A percentile compares a stretch with the other conserved stretches of the same genome.
These are phyloP conservation scores for Coregonus ussuriensis DNA, from an alignment of 2,797 vertebrate species.

Conservation along the genomic window DNA sequence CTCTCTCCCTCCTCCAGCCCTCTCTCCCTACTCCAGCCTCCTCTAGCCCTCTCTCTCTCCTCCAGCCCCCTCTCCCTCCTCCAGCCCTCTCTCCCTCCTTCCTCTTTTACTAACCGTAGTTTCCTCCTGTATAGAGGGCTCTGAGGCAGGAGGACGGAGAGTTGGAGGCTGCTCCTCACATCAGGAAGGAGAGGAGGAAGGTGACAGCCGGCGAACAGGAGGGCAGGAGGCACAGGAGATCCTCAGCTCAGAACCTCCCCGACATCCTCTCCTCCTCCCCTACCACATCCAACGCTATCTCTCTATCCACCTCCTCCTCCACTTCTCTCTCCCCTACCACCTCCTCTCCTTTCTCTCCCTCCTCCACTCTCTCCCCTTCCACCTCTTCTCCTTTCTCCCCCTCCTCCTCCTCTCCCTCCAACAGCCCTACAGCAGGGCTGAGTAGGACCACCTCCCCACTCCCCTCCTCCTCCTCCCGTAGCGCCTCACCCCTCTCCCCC, in stretches of 20 bases:
- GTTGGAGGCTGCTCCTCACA: conserved; percentile 52
- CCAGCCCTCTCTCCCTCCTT: too few relatives aligned
- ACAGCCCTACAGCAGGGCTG: conserved; percentile 37
- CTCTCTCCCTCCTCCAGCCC: background rate
- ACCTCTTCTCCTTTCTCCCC: conserved; percentile 17
- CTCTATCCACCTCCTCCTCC: background rate
- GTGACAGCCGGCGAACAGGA: conserved; percentile 63
- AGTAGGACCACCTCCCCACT: conserved; percentile 38
- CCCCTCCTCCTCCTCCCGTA: conserved; percentile 23
- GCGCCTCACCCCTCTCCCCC: conserved; percentile 44
- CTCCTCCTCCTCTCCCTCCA: conserved; percentile 11
- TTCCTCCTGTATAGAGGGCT: conserved; percentile 64
- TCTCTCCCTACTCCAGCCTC: too few relatives aligned
- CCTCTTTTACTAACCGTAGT: background rate
- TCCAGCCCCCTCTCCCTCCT: too few relatives aligned
- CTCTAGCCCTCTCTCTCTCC: too few relatives aligned
- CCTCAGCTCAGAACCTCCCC: conserved; percentile 60
- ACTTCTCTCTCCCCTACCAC: too few relatives aligned
- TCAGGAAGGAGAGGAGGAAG: conserved; percentile 77
- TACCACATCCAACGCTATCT: conserved; percentile 14
- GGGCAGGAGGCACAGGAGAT: conserved; percentile 62
- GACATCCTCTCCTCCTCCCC: conserved; percentile 40
- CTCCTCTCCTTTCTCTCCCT: background rate
- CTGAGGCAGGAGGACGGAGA: conserved; percentile 80
- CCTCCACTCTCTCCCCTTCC: background rate